phyloP scores from a whole-genome alignment of 2,113 vertebrate genomes.

The Halcyon senegalensis region DNA sequence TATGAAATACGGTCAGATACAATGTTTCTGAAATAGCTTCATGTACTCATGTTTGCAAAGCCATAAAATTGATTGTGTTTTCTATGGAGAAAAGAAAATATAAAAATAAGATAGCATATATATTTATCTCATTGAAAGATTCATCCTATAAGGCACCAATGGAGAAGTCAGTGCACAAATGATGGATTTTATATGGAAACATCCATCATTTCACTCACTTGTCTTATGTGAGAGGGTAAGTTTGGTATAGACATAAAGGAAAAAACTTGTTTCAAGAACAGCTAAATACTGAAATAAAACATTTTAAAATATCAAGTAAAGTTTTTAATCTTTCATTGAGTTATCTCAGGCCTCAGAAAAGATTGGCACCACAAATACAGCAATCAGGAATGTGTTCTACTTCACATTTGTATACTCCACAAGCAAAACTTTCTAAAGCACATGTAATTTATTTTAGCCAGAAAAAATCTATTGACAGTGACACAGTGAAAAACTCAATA shows the following conservation, averaged over 20 bases:
- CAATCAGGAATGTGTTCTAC: background rate
- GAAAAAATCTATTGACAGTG: background rate
- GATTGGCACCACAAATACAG: background rate
- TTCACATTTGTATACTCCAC: background rate
- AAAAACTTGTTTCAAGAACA: background rate
- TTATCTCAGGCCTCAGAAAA: background rate
- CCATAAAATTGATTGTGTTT: background rate
- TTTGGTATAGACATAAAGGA: background rate
- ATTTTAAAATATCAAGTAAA: background rate
- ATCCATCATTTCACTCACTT: background rate
- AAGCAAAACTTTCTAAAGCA: background rate
- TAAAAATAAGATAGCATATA: background rate
- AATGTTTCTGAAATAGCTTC: background rate
- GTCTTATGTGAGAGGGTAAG: background rate
- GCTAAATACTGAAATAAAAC: background rate
- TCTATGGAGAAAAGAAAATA: background rate
- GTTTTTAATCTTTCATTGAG: background rate
- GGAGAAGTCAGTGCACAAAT: background rate
- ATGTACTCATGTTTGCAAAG: background rate
- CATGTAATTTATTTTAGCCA: background rate
- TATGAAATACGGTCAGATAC: background rate
- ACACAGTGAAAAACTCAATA: too few relatives aligned
- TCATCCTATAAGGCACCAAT: background rate
- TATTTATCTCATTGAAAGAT: background rate
- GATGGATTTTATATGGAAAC: background rate